Conservation (phyloP, 2,888 invertebrate genomes). For the Eustalomyia histrio region DNA sequence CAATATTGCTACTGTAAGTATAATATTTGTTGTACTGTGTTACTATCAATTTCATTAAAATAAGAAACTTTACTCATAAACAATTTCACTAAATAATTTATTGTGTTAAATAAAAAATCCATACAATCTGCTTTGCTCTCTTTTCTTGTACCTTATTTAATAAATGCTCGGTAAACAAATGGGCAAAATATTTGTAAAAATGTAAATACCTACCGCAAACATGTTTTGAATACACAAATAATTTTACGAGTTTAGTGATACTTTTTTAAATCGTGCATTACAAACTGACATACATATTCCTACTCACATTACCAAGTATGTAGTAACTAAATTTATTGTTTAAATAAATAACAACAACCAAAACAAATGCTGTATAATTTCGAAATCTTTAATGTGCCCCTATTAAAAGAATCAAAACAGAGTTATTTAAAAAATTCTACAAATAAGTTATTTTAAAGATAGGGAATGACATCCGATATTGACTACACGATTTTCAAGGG, state of each 20-base stretch:
- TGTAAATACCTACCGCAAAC: constrained; percentile 12
- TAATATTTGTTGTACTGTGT: no score
- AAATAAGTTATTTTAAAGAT: no score
- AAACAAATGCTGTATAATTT: no score
- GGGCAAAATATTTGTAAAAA: not conserved
- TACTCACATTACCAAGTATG: not conserved
- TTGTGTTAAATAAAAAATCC: not conserved
- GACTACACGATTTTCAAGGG: no score
- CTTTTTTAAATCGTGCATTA: constrained; percentile 2
- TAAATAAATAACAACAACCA: no score
- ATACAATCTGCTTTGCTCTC: constrained; percentile 3
- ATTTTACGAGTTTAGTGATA: constrained; percentile 9
- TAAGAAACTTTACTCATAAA: not conserved
- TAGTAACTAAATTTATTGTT: no score
- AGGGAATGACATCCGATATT: no score
- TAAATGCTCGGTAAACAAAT: constrained; percentile 32
- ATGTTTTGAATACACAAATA: constrained; percentile 39
- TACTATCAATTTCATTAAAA: not conserved
- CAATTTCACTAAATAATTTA: constrained; percentile 21
- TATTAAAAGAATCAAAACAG: no score
- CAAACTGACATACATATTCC: not conserved
- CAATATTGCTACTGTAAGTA: no score
- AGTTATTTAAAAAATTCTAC: no score
- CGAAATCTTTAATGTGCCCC: no score
- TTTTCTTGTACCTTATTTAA: constrained; percentile 7